Conservation (phyloP, 1,140 invertebrate species). For the Plectrocnemia conspersa region DNA sequence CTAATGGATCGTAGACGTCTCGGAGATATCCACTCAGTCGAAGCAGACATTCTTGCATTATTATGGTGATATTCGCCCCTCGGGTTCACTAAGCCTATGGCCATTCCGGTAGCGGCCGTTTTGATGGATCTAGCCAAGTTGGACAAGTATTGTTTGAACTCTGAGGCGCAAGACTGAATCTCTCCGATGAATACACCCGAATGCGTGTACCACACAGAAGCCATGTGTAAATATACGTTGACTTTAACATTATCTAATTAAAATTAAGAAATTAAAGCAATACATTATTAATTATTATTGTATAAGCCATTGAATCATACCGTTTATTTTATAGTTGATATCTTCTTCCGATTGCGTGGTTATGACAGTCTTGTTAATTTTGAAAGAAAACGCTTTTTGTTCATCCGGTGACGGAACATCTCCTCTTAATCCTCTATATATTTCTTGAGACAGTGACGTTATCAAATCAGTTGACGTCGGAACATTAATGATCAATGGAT, state of each 20-base stretch:
- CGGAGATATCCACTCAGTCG: slow-evolving; percentile 44
- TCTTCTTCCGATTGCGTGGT: slow-evolving; percentile 18
- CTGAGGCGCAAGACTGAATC: slow-evolving; percentile 73
- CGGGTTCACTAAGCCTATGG: slow-evolving; percentile 80
- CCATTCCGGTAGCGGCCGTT: slow-evolving; percentile 89
- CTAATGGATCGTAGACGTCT: slow-evolving; percentile 43
- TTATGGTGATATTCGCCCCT: slow-evolving; percentile 54
- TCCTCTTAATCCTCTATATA: slow-evolving; percentile 48
- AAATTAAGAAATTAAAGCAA: slow-evolving; percentile 11
- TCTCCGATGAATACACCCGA: slow-evolving; percentile 82
- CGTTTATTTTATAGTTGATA: background rate
- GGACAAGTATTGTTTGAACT: slow-evolving; percentile 63
- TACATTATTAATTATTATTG: background rate
- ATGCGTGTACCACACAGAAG: slow-evolving; percentile 91
- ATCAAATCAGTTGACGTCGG: slow-evolving; percentile 37
- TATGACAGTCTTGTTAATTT: slow-evolving; percentile 52
- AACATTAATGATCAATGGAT: slow-evolving; percentile 55
- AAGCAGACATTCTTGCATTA: slow-evolving; percentile 52
- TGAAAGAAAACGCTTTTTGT: slow-evolving; percentile 63
- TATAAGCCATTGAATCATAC: background rate
- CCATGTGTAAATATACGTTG: slow-evolving; percentile 67
- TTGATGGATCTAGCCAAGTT: slow-evolving; percentile 79
- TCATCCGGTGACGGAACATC: slow-evolving; percentile 40
- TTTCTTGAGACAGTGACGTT: slow-evolving; percentile 44
- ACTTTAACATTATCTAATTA: slow-evolving; percentile 43